These are phyloP conservation scores for Notocelia uddmanniana DNA, from an alignment of 2,888 invertebrate genomes.

Conservation along the genomic window DNA sequence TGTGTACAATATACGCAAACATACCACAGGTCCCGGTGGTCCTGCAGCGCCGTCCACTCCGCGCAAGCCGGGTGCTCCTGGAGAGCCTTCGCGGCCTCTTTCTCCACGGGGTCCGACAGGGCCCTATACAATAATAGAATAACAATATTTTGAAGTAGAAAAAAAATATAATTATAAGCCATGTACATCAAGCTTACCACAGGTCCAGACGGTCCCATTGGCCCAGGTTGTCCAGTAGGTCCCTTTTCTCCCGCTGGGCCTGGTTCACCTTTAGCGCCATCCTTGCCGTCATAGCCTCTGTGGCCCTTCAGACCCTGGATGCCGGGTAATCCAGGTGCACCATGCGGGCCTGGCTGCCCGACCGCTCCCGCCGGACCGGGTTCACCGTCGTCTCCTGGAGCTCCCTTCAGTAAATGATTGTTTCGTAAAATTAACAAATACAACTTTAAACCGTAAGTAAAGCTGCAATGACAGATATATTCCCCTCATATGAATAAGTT, in stretches of 20 bases:
- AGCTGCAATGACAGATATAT: neutral
- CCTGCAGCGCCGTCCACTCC: constrained; percentile 93
- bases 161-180: neutral
- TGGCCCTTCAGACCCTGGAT: constrained; percentile 94
- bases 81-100: constrained; percentile 93
- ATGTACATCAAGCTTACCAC: constrained; percentile 77
- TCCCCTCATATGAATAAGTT: too few relatives aligned
- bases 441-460: neutral
- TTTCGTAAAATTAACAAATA: constrained; percentile 24
- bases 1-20: constrained; percentile 47
- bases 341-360: constrained; percentile 91
- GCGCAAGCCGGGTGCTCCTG: constrained; percentile 91
- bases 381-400: constrained; percentile 93
- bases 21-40: constrained; percentile 90
- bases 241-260: constrained; percentile 92
- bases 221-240: constrained; percentile 87
- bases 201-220: constrained; percentile 90
- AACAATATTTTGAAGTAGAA: neutral
- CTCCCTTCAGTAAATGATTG: constrained; percentile 82
- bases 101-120: constrained; percentile 93
- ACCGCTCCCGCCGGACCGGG: constrained; percentile 89
- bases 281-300: constrained; percentile 91
- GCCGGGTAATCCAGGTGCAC: constrained; percentile 90
- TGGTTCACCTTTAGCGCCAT: constrained; percentile 93
- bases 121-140: constrained; percentile 82